Evolutionary conservation across 2,113 vertebrate genomes (phyloP), one percentile per base, ranked within the genome.

Genomic region (Hoplias malabaricus): DNA sequence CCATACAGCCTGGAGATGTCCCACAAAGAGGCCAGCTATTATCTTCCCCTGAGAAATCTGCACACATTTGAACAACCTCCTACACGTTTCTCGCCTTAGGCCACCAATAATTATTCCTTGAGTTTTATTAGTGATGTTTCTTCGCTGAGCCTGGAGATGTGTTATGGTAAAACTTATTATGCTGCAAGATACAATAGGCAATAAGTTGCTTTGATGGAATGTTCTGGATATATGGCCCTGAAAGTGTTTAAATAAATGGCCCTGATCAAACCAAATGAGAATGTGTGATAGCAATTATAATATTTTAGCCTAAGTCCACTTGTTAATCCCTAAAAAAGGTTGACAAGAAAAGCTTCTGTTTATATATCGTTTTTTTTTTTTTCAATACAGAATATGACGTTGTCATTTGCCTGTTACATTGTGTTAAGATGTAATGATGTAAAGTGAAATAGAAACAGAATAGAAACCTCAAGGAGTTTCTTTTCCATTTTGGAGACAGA

Each of bases 81-180:
- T 43, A 75, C 50, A 53, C 33, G 63, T 65, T 53, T 77, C n/a
- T 80, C 54, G 73, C 70, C 74, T 33, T 23, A 50, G 48, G 46
- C 62, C 68, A 69, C 46, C 23, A 73, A 50, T 77, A 79, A 83
- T 77, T 70, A 78, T 80, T 80, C 6, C 13, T 59, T n/a, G 56
- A 77, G 43, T 69, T 83, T 80, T 65, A 72, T 43, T 77, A 40
- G 31, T 50, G 14, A 31, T 66, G 46, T 56, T 69, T 57, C 65
- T 75, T 57, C 66, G 70, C 19, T 5, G 11, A 56, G 14, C 25
- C 23, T 36, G 53, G 21, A 48, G 54, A 42, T 40, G 6, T 25
- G 2, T 13, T 69, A 19, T 33, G 40, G 25, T n/a, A 54, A 38
- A 80, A 38, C 36, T 59, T 59, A 61, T n/a, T 61, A 3, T 9